Conservation (phyloP, 2,113 vertebrate genomes). For the Anhinga anhinga region DNA sequence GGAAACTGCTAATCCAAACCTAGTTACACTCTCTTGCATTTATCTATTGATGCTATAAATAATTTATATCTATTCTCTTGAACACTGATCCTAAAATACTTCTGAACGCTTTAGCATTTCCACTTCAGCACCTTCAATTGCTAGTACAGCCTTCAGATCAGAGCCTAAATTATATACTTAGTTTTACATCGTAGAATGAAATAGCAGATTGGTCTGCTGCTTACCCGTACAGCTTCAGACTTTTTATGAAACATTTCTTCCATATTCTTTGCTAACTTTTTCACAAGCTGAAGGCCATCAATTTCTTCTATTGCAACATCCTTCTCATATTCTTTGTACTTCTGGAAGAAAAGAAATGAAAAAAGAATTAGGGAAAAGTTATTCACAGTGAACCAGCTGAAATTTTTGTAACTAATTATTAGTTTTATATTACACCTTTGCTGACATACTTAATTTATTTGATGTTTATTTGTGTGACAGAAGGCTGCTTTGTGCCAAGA, state of each 20-base stretch:
- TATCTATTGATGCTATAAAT: neutral
- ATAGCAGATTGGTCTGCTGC: conserved; percentile 32
- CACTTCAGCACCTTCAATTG: neutral
- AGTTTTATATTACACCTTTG: neutral
- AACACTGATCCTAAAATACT: neutral
- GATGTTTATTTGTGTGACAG: neutral
- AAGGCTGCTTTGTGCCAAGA: neutral
- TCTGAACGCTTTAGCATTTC: neutral
- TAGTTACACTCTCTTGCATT: neutral
- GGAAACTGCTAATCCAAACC: neutral
- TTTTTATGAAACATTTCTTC: conserved; percentile 99
- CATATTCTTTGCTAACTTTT: conserved; percentile 94
- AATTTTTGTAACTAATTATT: neutral
- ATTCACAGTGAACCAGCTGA: neutral
- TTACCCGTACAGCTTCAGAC: conserved; percentile 91
- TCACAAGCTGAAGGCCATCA: conserved; percentile 93
- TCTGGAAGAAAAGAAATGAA: conserved; percentile 77
- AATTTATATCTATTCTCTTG: neutral
- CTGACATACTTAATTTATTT: neutral
- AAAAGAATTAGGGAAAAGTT: neutral
- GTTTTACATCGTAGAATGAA: neutral
- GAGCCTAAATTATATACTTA: neutral
- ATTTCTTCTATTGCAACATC: conserved; percentile 93
- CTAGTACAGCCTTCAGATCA: neutral
- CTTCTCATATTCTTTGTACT: conserved; percentile 97